These are phyloP conservation scores for Saturnia pavonia DNA, from an alignment of 2,888 invertebrate genomes.

Conservation along the genomic window DNA sequence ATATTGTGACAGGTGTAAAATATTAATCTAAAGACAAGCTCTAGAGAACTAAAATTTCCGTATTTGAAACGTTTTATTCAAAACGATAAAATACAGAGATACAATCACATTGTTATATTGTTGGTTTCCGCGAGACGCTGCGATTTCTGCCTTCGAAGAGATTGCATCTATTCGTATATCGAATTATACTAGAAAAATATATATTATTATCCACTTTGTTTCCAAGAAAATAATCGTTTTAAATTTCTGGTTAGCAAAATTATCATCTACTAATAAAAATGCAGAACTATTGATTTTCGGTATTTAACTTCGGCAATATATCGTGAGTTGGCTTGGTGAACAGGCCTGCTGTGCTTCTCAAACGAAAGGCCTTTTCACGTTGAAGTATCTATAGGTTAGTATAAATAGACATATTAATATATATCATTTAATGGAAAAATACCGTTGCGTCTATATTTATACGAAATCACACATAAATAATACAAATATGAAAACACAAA, in stretches of 20 bases:
- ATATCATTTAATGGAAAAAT: too few species aligned
- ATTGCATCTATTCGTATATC: background rate
- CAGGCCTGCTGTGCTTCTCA: too few species aligned
- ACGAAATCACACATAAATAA: too few species aligned
- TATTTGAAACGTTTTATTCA: background rate
- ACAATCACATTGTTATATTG: slow-evolving; percentile 2
- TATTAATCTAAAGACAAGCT: background rate
- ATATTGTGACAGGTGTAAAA: background rate
- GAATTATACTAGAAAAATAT: background rate
- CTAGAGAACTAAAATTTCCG: background rate
- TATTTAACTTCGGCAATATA: too few species aligned
- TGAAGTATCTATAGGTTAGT: too few species aligned
- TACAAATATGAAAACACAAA: too few species aligned
- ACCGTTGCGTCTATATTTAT: too few species aligned
- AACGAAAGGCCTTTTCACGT: too few species aligned
- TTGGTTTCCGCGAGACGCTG: background rate
- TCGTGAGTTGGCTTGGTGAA: too few species aligned
- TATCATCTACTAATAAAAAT: too few species aligned
- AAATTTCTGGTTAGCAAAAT: background rate
- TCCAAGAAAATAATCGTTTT: background rate
- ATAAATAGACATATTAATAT: too few species aligned
- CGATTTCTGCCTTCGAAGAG: background rate
- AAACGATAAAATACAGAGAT: background rate
- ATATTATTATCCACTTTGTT: background rate
- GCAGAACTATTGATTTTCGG: too few species aligned